Evolutionary conservation across 2,113 vertebrate species (phyloP), one percentile per base, ranked within the genome.

Genomic region (Periophthalmodon schlosseri): DNA sequence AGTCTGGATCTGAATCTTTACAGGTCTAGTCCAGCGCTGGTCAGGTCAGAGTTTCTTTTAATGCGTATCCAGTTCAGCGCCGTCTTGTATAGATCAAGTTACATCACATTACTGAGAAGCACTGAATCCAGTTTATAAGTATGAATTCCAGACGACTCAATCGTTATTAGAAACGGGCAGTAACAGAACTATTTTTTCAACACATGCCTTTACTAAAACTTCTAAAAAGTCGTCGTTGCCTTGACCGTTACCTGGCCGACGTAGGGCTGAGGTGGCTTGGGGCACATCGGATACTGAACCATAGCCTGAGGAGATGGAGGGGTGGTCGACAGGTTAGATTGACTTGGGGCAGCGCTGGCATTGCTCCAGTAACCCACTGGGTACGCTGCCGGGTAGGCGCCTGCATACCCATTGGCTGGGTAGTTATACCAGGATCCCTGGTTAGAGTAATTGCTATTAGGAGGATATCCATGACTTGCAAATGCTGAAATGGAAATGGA

Each of bases 261-360:
- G 84, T 92, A 94, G 24, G 92, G 77, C 70, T 91, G 87, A 12
- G 86, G 81, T 80, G 93, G 91, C 78, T 91, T 89, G 73, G 94
- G 92, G 89, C 94, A 93, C 87, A 95, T 84, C 0, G 94, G 93
- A 90, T 95, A 95, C 92, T 94, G 94, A 91, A 95, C 92, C 91
- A 94, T 93, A 80, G 91, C 90, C 92, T 93, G 93, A 90, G 93
- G 90, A 92, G 91, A 91, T 90, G 87, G 87, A 92, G 92, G 89
- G 90, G 83, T 92, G 91, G 91, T 92, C 88, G 92, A 91, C 84
- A 92, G 75, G 90, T 91, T 93, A 91, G 92, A 93, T 82, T 91
- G 92, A 93, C 91, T 90, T 88, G 91, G 78, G 81, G 88, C 79
- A 86, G 86, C 87, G 84, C 90, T 92, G 77, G 89, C 82, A 86